Conservation (phyloP, 2,113 vertebrate genomes). For the Xyrauchen texanus region DNA sequence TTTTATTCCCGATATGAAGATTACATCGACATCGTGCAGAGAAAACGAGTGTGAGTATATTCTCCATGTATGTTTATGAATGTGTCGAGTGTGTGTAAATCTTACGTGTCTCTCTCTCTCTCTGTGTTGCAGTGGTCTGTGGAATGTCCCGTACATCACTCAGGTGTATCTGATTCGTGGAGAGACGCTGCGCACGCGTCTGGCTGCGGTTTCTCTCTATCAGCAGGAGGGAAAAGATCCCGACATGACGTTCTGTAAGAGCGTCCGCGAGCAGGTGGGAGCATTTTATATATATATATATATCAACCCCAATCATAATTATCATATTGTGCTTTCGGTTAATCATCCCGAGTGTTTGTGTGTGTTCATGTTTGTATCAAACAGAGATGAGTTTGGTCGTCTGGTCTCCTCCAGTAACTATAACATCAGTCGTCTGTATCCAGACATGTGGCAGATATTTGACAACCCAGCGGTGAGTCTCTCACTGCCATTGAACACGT, state of each 20-base stretch:
- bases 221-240: slow-evolving; percentile 67
- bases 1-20: slow-evolving; percentile 79
- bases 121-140: slow-evolving; percentile 69
- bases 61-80: not conserved
- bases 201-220: slow-evolving; percentile 70
- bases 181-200: slow-evolving; percentile 64
- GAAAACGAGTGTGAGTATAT: slow-evolving; percentile 75
- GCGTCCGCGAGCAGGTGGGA: slow-evolving; percentile 71
- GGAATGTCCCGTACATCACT: slow-evolving; percentile 81
- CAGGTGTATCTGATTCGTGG: slow-evolving; percentile 75
- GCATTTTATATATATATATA: no score
- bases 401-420: slow-evolving; percentile 72
- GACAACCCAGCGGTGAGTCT: slow-evolving; percentile 74
- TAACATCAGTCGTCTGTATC: slow-evolving; percentile 73
- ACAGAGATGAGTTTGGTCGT: slow-evolving; percentile 77
- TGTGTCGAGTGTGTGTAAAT: not conserved
- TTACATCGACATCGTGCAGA: slow-evolving; percentile 81
- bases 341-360: not conserved
- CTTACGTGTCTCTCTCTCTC: not conserved
- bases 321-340: no score
- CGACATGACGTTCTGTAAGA: slow-evolving; percentile 80
- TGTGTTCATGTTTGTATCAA: slow-evolving; percentile 77
- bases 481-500: not conserved
- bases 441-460: slow-evolving; percentile 82
- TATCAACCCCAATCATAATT: no score